A percentile compares a stretch with the other conserved stretches of the same genome.
phyloP scores from a whole-genome alignment of 2,888 invertebrate genomes.

The Thyatira batis region DNA sequence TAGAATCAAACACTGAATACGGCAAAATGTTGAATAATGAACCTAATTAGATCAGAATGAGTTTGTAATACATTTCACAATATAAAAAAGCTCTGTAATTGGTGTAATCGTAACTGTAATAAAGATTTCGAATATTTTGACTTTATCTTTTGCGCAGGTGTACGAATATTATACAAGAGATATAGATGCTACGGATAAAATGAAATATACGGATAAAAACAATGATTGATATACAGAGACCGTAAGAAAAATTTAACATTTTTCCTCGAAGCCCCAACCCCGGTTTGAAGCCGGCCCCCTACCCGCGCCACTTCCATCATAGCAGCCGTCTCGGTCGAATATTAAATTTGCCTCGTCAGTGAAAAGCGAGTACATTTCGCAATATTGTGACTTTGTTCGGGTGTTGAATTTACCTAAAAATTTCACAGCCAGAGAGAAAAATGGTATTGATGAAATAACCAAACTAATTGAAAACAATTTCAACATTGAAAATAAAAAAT shows the following conservation, averaged over 20 bases:
- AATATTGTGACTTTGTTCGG: conserved; percentile 64
- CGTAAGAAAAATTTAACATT: conserved; percentile 52
- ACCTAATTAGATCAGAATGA: conserved; percentile 5
- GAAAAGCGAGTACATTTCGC: conserved; percentile 53
- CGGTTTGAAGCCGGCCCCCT: conserved; percentile 12
- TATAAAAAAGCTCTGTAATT: background rate
- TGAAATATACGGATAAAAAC: conserved; percentile 33
- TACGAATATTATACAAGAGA: conserved; percentile 35
- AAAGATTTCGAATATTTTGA: too few relatives aligned
- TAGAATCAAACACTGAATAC: conserved; percentile 1
- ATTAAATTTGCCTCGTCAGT: conserved; percentile 73
- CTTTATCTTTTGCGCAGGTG: conserved; percentile 30
- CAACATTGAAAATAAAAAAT: background rate
- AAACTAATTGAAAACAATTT: conserved; percentile 6
- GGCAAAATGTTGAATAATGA: conserved; percentile 18
- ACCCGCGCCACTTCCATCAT: conserved; percentile 39
- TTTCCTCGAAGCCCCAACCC: conserved; percentile 31
- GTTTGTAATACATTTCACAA: background rate
- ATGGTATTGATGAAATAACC: background rate
- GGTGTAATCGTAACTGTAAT: background rate
- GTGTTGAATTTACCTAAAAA: conserved; percentile 33
- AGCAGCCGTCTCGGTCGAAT: conserved; percentile 62
- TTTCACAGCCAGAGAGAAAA: conserved; percentile 5
- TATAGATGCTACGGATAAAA: conserved; percentile 41
- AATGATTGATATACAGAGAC: conserved; percentile 60